These are phyloP conservation scores for Dipodomys spectabilis DNA, from an alignment of 2,113 vertebrate species.

Conservation along the genomic window DNA sequence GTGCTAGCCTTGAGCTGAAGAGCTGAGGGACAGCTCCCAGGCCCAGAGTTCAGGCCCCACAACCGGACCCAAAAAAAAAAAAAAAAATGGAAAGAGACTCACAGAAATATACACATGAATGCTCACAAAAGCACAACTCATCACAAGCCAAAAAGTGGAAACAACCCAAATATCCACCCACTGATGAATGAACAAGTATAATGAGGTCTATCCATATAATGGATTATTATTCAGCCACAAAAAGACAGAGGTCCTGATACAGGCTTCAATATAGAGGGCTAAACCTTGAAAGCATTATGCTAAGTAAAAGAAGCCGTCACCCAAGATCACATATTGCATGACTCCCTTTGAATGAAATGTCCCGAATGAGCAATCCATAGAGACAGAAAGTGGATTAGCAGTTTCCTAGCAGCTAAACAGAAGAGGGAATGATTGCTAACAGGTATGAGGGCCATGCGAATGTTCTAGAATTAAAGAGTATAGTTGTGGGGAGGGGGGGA, in stretches of 20 bases:
- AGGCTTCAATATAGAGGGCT: not conserved
- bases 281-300: not conserved
- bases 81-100: not conserved
- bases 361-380: not conserved
- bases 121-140: not conserved
- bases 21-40: too few relatives aligned
- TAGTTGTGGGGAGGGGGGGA: too few relatives aligned
- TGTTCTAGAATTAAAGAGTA: slow-evolving; percentile 5
- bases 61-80: too few relatives aligned
- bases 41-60: too few relatives aligned
- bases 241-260: not conserved
- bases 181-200: not conserved
- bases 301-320: slow-evolving; percentile 13
- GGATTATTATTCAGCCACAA: slow-evolving; percentile 16
- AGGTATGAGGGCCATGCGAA: not conserved
- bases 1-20: too few relatives aligned
- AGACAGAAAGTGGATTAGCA: not conserved
- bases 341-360: slow-evolving; percentile 32
- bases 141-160: not conserved
- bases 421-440: not conserved
- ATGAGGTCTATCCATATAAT: not conserved
- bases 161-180: not conserved
- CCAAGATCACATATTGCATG: not conserved
- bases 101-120: not conserved
- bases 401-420: not conserved